Percentiles rank a stretch among this genome's conserved stretches.
These are phyloP conservation scores for Gallinago stenura DNA, from an alignment of 2,797 vertebrate genomes.

Conservation along the genomic window DNA sequence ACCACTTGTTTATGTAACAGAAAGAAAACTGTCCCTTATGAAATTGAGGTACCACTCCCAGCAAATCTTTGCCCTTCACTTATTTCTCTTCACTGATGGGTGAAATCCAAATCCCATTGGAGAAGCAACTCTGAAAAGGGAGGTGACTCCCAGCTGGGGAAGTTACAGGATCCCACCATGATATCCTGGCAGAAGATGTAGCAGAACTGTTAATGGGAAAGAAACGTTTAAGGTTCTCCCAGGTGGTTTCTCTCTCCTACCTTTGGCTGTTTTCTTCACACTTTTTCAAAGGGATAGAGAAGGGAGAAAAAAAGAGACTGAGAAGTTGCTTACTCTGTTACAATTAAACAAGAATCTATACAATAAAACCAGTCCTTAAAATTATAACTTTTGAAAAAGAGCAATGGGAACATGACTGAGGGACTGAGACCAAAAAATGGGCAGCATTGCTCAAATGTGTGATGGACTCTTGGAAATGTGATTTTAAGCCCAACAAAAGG, in stretches of 20 bases:
- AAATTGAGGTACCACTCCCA: background rate
- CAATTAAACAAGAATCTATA: background rate
- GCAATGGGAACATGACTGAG: background rate
- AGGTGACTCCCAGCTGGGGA: background rate
- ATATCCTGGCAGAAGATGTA: background rate
- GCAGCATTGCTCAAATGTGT: background rate
- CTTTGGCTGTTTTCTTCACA: background rate
- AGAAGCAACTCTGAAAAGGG: background rate
- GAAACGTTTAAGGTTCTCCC: background rate
- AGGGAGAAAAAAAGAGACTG: background rate
- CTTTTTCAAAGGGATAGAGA: background rate
- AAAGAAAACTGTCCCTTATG: background rate
- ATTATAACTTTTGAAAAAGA: background rate
- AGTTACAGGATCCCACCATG: background rate
- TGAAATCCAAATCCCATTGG: background rate
- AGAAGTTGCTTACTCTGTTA: background rate
- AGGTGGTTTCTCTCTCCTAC: background rate
- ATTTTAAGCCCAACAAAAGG: background rate
- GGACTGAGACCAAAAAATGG: background rate
- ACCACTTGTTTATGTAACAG: background rate
- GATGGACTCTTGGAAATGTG: background rate
- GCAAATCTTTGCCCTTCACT: background rate
- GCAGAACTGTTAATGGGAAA: background rate
- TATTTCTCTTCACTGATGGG: background rate
- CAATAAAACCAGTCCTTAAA: background rate